Base-by-base conservation (phyloP, 2,797 vertebrate genomes). In the Alectoris magna region DNA sequence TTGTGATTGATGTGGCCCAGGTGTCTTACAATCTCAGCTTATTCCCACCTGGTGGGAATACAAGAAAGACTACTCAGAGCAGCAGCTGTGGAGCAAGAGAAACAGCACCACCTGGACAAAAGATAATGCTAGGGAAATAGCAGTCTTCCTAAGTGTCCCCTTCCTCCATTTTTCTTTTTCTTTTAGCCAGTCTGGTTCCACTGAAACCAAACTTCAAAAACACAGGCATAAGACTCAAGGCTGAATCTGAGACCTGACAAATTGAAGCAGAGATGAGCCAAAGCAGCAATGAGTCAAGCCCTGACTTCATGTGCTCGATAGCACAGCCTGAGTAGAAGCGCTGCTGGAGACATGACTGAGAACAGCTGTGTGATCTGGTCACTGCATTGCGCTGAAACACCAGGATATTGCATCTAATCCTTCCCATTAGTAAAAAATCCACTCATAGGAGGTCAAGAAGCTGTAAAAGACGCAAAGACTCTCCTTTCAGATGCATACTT, bases 361-460 rank as follows among this genome's bases (percentile, higher is more conserved):
- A 69, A 60, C 67, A 89, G 78, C 94, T 95, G 84, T 60, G 75
- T 79, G 48, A 84, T 39, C 9, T 0, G 7, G 49, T 87, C 88
- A 31, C 69, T 29, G 72, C 0, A 0, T 63, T 91, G 74, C 0
- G 0, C 86, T 55, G 77, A 81, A 90, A 43, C 67, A 87, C 59
- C n/a, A 75, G 70, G 46, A 72, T 78, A 72, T 69, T 86, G 76
- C 2, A 1, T 85, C 69, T 95, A 95, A 94, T 95, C 88, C 75
- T 93, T 64, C 79, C 56, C 70, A 70, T 89, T 81, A 67, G 92
- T 19, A 53, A 87, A 87, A 76, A 67, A 59, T 67, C 63, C 59
- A 80, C 56, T 22, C 87, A 75, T 56, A 91, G 83, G 92, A 93
- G 79, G 82, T 84, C 91, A 86, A 88, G 91, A 84, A 93, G 89